phyloP scores from a whole-genome alignment of 2,797 vertebrate species.

The Pachyuromys duprasi region DNA sequence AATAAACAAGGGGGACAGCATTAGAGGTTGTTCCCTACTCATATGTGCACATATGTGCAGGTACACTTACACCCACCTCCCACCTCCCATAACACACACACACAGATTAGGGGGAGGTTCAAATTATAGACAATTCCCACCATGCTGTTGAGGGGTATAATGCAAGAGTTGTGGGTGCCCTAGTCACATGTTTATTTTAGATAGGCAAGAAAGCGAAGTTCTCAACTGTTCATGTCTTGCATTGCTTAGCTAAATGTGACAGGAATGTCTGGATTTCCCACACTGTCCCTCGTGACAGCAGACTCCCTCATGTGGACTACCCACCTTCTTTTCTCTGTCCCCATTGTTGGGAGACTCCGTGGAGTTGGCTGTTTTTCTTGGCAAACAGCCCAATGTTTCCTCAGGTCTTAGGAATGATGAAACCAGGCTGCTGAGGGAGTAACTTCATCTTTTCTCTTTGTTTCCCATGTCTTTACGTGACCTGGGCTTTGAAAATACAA shows the following conservation, averaged over 20 bases:
- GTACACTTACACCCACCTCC: neutral
- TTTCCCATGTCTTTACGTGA: neutral
- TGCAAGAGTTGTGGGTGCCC: constrained; percentile 83
- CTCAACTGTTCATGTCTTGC: neutral
- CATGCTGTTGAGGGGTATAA: constrained; percentile 77
- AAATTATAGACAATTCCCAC: constrained; percentile 77
- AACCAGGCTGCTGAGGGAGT: neutral
- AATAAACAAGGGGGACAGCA: neutral
- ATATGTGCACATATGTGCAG: neutral
- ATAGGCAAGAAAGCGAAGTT: neutral
- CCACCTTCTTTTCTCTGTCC: neutral
- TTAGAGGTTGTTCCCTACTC: neutral
- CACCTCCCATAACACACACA: neutral
- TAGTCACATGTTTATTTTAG: constrained; percentile 86
- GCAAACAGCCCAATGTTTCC: neutral
- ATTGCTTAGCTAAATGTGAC: neutral
- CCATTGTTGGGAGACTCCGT: neutral
- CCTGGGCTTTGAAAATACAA: neutral
- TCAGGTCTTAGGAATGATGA: constrained; percentile 20
- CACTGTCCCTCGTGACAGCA: neutral
- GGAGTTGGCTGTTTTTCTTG: neutral
- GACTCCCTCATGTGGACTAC: neutral
- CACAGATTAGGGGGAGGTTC: neutral
- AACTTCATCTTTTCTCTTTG: neutral
- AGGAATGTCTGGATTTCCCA: neutral